phyloP scores from a whole-genome alignment of 2,113 vertebrate genomes.

The Aldabrachelys gigantea region DNA sequence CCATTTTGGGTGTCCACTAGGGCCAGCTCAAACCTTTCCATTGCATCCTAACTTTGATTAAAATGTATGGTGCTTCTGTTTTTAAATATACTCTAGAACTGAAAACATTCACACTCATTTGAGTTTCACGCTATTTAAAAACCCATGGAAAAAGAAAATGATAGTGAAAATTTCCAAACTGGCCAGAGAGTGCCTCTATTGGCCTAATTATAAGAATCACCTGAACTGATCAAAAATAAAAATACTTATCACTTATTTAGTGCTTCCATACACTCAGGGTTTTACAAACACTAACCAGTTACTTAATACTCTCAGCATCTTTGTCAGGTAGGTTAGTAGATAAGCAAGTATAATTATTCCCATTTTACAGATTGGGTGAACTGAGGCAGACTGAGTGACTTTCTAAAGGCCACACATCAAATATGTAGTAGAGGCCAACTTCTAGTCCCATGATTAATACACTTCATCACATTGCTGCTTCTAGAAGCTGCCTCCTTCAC shows the following conservation, averaged over 20 bases:
- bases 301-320: background rate
- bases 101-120: background rate
- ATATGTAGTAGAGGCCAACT: background rate
- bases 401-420: background rate
- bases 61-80: background rate
- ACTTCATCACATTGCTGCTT: background rate
- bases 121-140: background rate
- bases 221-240: background rate
- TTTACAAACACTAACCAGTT: background rate
- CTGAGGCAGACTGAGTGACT: background rate
- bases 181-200: background rate
- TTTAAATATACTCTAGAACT: background rate
- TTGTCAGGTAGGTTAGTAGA: background rate
- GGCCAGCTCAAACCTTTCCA: background rate
- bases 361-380: background rate
- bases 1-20: fast-evolving
- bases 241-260: background rate
- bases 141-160: background rate
- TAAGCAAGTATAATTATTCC: background rate
- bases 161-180: background rate
- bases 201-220: background rate
- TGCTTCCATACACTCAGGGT: background rate
- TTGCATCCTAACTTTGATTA: background rate
- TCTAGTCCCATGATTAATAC: background rate
- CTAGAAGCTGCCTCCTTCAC: background rate